Evolutionary conservation across 2,113 vertebrate genomes (phyloP).

Genomic region (Tachycineta bicolor): DNA sequence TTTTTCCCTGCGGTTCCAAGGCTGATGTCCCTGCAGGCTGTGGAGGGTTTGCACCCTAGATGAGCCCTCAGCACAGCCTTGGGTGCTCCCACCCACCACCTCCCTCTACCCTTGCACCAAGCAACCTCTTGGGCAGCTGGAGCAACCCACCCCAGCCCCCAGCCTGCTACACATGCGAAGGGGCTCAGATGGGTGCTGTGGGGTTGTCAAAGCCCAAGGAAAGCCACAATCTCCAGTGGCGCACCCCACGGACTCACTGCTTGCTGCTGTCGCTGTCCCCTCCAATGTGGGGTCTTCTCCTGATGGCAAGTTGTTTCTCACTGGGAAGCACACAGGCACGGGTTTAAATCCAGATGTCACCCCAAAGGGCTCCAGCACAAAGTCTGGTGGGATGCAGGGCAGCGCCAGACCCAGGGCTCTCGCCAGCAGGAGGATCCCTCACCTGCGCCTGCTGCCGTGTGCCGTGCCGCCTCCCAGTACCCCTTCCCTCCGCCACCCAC

Average conservation of each 20-base stretch:
- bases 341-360: background rate
- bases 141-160: background rate
- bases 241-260: background rate
- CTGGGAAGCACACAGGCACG: fast-evolving
- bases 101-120: fast-evolving
- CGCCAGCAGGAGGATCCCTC: fast-evolving
- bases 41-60: fast-evolving
- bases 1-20: fast-evolving
- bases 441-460: background rate
- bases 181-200: background rate
- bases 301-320: background rate
- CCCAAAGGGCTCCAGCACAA: fast-evolving
- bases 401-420: background rate
- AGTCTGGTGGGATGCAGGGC: background rate
- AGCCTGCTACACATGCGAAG: background rate
- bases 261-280: fast-evolving
- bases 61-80: background rate
- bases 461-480: fast-evolving
- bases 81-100: background rate
- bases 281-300: background rate
- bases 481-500: background rate
- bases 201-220: background rate
- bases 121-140: background rate
- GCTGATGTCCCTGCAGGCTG: background rate
- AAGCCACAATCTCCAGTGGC: background rate